A percentile compares a stretch with the other conserved stretches of the same genome.
phyloP scores from a whole-genome alignment of 2,113 vertebrate genomes.

The Mobula hypostoma region DNA sequence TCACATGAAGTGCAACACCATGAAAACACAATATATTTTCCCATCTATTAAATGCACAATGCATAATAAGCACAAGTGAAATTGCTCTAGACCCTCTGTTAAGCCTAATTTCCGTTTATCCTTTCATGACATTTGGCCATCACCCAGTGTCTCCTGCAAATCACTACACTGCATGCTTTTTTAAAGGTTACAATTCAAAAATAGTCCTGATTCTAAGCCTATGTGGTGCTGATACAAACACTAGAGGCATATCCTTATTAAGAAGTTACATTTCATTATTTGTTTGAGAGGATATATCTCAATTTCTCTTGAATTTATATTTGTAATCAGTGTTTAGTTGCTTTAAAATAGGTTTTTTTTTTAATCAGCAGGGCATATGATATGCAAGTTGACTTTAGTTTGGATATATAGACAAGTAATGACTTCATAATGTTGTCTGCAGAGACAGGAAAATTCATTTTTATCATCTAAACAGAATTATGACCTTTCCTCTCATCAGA shows the following conservation, averaged over 20 bases:
- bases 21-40: neutral
- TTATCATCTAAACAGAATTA: too few relatives aligned
- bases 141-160: neutral
- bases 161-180: neutral
- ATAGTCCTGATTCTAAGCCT: neutral
- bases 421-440: neutral
- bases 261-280: conserved; percentile 1
- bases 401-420: neutral
- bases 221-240: neutral
- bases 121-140: neutral
- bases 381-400: neutral
- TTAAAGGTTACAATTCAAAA: neutral
- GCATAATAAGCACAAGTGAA: neutral
- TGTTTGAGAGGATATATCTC: neutral
- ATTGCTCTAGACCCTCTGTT: neutral
- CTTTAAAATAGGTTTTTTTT: neutral
- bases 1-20: neutral
- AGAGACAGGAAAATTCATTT: neutral
- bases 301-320: neutral
- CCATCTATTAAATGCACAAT: neutral
- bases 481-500: neutral
- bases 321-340: neutral
- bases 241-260: neutral
- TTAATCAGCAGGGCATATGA: neutral
- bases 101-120: neutral